Conservation (phyloP, 2,797 vertebrate genomes). For the Poeciliopsis infans region DNA sequence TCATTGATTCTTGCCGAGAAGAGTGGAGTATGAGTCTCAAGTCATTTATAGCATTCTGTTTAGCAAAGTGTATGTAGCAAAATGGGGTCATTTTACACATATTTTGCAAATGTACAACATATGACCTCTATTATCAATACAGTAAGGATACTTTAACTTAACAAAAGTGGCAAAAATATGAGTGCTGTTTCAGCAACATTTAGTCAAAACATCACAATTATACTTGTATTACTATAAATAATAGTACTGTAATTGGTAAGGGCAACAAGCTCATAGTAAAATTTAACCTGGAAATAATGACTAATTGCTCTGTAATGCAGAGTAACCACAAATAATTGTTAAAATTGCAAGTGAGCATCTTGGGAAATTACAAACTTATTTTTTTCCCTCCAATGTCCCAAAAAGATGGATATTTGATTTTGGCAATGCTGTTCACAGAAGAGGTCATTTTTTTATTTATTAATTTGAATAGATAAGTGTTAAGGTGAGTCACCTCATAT, state of each 20-base stretch:
- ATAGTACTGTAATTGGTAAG: not conserved
- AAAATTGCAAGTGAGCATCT: not conserved
- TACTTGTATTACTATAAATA: not conserved
- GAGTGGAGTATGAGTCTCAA: conserved; percentile 27
- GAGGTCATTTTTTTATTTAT: not conserved
- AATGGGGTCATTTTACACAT: conserved; percentile 31
- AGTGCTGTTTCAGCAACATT: not conserved
- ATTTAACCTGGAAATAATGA: not conserved
- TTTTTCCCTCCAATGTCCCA: not conserved
- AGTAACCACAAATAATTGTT: not conserved
- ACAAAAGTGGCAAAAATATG: not conserved
- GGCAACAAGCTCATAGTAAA: not conserved
- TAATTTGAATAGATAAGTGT: not conserved
- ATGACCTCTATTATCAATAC: conserved; percentile 35
- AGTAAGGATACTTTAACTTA: conserved; percentile 14
- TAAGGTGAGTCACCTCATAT: not conserved
- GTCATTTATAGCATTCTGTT: conserved; percentile 40
- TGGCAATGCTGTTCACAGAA: not conserved
- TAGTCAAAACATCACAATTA: not conserved
- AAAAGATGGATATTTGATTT: not conserved
- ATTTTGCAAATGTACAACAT: conserved; percentile 31
- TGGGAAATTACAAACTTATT: not conserved
- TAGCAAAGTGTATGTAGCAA: not conserved
- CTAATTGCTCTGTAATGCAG: not conserved
- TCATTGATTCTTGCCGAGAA: conserved; percentile 36